Evolutionary conservation across 2,113 vertebrate genomes (phyloP), one percentile per base, ranked within the genome.

Genomic region (Ctenomys sociabilis): DNA sequence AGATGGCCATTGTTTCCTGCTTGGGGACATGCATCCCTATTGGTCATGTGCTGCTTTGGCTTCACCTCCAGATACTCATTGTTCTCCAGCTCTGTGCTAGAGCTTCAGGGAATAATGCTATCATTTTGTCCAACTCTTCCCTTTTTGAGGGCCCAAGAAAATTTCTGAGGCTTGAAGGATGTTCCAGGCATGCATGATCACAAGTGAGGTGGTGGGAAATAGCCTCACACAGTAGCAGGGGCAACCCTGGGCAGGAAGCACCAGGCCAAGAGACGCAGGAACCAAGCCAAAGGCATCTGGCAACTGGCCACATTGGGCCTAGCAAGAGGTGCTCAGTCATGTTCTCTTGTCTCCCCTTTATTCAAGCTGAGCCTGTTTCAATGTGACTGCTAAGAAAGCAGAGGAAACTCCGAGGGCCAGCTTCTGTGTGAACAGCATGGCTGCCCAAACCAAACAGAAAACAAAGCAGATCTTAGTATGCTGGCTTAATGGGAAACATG

Each of bases 401-500:
- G 80, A 84, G 57, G 57, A 82, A 59, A 19, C 40, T 66, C 97
- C 49, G 13, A 10, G 61, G 66, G 89, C 10, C 0, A 2, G 52
- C 73, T 93, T 54, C 88, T 95, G 81, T 91, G n/a, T 91, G 83
- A 72, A 54, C 94, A 87, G 85, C 12, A 59, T 37, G 19, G 17
- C 87, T 61, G 73, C 92, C 77, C 72, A 78, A 68, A 95, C 24
- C 80, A 94, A 94, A 90, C 16, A 0, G 35, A 95, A 98, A 97
- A 97, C 96, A 98, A 97, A 97, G 96, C 82, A 66, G 93, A 94
- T 97, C 97, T 96, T 93, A 49, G 40, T 57, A 97, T 94, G 68
- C 93, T 17, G 49, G 97, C 93, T 97, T 97, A 97, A 97, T 97
- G 95, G 98, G 95, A 97, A 98, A 88, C 85, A 94, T 80, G 95